Percentiles rank a stretch among this genome's conserved stretches.
Evolutionary conservation across 1,140 invertebrate genomes (phyloP).

Genomic region (Brachionus sp.): DNA sequence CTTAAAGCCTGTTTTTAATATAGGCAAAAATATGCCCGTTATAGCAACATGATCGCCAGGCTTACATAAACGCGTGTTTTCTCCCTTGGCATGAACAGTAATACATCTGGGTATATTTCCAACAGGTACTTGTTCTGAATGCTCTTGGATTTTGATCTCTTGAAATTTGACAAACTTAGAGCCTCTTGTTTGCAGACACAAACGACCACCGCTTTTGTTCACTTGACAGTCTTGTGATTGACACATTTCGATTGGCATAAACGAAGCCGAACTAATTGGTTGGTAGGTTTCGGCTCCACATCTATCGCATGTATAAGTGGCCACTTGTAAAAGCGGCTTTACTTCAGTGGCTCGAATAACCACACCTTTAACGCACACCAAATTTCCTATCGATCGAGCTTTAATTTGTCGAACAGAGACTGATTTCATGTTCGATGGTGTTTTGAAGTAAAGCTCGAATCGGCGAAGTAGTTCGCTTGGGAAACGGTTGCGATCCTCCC

Average conservation of each 20-base stretch:
- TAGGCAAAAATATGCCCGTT: conserved; percentile 73
- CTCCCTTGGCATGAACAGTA: conserved; percentile 85
- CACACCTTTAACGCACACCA: conserved; percentile 88
- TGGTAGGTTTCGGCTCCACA: conserved; percentile 98
- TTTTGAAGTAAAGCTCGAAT: conserved; percentile 91
- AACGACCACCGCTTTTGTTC: conserved; percentile 78
- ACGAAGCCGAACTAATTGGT: conserved; percentile 66
- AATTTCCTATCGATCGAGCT: conserved; percentile 82
- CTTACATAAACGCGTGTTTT: conserved; percentile 78
- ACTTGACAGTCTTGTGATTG: conserved; percentile 86
- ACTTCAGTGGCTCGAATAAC: conserved; percentile 94
- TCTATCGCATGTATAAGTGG: conserved; percentile 96
- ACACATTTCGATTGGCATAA: conserved; percentile 84
- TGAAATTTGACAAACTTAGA: conserved; percentile 99
- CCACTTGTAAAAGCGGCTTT: conserved; percentile 89
- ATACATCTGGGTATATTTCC: conserved; percentile 92
- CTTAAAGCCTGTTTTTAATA: conserved; percentile 69
- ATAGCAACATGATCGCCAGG: conserved; percentile 91
- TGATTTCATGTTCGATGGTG: conserved; percentile 67
- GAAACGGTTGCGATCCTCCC: conserved; percentile 74
- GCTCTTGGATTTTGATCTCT: conserved; percentile 93
- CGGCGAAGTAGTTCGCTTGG: conserved; percentile 88
- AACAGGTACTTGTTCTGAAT: conserved; percentile 95
- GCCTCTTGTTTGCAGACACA: conserved; percentile 89
- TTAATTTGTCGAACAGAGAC: conserved; percentile 84